These are phyloP conservation scores for Rhopalosiphum maidis DNA, from an alignment of 1,140 invertebrate genomes.

Conservation along the genomic window DNA sequence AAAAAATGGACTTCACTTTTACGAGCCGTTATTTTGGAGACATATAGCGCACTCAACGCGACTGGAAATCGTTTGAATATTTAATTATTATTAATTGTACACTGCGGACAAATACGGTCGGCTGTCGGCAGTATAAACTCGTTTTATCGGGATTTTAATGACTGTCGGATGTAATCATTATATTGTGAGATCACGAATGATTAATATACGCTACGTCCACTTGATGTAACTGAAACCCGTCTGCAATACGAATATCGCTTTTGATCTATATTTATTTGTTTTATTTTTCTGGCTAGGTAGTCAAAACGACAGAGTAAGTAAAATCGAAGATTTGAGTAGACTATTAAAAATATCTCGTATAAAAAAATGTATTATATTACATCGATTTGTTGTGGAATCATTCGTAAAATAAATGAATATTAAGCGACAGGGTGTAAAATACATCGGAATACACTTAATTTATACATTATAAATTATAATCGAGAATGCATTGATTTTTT, in stretches of 20 bases:
- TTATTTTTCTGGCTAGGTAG: neutral
- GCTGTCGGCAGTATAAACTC: slow-evolving; percentile 3
- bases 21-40: neutral
- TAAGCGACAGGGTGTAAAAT: neutral
- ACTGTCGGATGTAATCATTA: neutral
- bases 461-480: neutral
- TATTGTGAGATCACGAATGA: neutral
- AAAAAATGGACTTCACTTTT: neutral
- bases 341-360: neutral
- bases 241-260: neutral
- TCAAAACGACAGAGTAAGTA: neutral
- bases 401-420: neutral
- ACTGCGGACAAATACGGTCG: neutral
- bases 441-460: neutral
- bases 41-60: neutral
- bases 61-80: neutral
- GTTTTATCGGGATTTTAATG: slow-evolving; percentile 10
- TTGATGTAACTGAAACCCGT: neutral
- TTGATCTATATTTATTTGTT: neutral
- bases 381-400: neutral
- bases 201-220: neutral
- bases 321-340: neutral
- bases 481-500: neutral
- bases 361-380: neutral
- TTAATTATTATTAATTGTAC: slow-evolving; percentile 6